These are phyloP conservation scores for Melanotaenia trifasciata DNA, from an alignment of 2,797 vertebrate species.

Conservation along the genomic window DNA sequence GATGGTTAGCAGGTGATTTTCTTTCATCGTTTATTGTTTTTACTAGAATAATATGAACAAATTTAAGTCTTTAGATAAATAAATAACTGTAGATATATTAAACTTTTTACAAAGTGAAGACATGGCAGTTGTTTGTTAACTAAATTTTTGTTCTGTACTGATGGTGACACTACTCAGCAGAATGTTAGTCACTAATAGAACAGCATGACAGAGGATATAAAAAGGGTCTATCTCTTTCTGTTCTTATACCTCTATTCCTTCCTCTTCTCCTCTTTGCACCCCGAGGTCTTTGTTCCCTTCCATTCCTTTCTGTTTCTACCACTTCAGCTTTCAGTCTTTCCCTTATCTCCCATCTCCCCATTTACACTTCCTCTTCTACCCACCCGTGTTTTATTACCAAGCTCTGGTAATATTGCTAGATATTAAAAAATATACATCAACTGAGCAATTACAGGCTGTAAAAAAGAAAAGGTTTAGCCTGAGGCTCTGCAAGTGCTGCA, in stretches of 20 bases:
- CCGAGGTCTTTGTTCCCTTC: slow-evolving; percentile 26
- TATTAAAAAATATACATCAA: slow-evolving; percentile 89
- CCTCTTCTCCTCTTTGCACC: slow-evolving; percentile 13
- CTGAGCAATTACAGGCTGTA: slow-evolving; percentile 83
- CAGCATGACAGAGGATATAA: slow-evolving; percentile 6
- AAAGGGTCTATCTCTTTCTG: slow-evolving; percentile 3
- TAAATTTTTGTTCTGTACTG: neutral
- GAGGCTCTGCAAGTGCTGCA: slow-evolving; percentile 64
- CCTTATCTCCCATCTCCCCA: slow-evolving; percentile 43
- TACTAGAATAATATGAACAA: neutral
- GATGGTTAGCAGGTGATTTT: neutral
- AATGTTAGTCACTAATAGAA: neutral
- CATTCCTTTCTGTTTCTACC: slow-evolving; percentile 22
- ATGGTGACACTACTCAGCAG: neutral
- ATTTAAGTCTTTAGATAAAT: neutral
- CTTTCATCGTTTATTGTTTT: neutral
- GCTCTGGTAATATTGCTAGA: slow-evolving; percentile 81
- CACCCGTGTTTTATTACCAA: slow-evolving; percentile 77
- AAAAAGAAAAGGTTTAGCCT: slow-evolving; percentile 79
- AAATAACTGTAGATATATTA: neutral
- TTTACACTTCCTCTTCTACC: slow-evolving; percentile 58
- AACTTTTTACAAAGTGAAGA: neutral
- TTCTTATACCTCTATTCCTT: slow-evolving; percentile 7
- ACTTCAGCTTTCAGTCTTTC: slow-evolving; percentile 34
- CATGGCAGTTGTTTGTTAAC: neutral